phyloP scores from a whole-genome alignment of 1,140 invertebrate genomes.

The Prorops nasuta region DNA sequence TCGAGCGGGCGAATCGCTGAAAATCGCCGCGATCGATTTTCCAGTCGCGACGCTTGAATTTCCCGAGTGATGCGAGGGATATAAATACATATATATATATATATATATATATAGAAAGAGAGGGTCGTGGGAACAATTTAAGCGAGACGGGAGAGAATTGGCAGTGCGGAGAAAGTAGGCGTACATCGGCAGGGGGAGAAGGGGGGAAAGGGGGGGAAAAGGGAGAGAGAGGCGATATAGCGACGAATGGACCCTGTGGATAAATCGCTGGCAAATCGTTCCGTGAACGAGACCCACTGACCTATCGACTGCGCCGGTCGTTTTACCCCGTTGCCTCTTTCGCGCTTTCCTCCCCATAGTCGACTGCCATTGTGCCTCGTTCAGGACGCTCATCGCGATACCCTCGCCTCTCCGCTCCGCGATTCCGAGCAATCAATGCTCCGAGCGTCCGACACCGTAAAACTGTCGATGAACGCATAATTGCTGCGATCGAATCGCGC shows the following conservation, averaged over 20 bases:
- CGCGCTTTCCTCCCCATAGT: constrained; percentile 24
- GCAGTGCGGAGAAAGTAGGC: too few relatives aligned
- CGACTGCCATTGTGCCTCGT: constrained; percentile 20
- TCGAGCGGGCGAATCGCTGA: too few relatives aligned
- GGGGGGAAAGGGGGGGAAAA: background rate
- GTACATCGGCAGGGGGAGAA: background rate
- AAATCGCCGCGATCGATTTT: too few relatives aligned
- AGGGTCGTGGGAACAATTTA: too few relatives aligned
- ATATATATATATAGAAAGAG: too few relatives aligned
- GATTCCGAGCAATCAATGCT: background rate
- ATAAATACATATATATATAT: too few relatives aligned
- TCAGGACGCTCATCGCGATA: constrained; percentile 1
- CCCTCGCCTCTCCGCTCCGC: background rate
- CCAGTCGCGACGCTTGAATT: too few relatives aligned
- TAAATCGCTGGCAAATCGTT: constrained; percentile 22
- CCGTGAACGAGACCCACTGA: constrained; percentile 52
- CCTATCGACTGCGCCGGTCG: constrained; percentile 43
- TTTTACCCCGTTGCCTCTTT: constrained; percentile 21
- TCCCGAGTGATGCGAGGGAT: too few relatives aligned
- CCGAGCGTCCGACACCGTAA: too few relatives aligned
- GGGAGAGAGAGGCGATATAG: background rate
- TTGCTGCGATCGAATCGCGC: too few relatives aligned
- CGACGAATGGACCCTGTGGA: background rate
- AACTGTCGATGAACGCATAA: too few relatives aligned
- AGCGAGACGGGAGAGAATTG: too few relatives aligned